phyloP scores from a whole-genome alignment of 2,888 invertebrate genomes.

The Synanthedon tipuliformis region DNA sequence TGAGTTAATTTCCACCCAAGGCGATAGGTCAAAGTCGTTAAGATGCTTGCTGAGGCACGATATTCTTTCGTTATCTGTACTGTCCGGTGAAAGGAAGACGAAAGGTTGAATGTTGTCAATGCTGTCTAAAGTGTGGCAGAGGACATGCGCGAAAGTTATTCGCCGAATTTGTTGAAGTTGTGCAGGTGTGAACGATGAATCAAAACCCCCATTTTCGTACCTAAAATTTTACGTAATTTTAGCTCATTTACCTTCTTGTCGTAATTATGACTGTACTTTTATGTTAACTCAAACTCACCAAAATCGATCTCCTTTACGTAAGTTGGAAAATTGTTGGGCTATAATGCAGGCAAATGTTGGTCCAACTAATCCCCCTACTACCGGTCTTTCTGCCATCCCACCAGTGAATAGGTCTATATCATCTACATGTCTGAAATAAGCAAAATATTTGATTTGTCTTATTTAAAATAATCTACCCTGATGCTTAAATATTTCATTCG shows the following conservation, averaged over 20 bases:
- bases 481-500: no score
- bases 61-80: conserved; percentile 69
- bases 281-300: conserved; percentile 56
- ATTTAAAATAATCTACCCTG: no score
- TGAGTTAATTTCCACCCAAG: conserved; percentile 70
- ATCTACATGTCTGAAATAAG: conserved; percentile 71
- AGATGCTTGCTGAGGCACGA: conserved; percentile 67
- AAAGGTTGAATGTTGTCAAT: conserved; percentile 79
- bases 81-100: conserved; percentile 74
- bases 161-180: conserved; percentile 81
- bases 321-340: conserved; percentile 84
- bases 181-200: conserved; percentile 80
- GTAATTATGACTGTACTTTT: not conserved
- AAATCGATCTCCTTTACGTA: conserved; percentile 82
- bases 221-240: conserved; percentile 25
- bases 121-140: conserved; percentile 75
- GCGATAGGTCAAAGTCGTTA: conserved; percentile 70
- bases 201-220: conserved; percentile 82
- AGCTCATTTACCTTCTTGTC: not conserved
- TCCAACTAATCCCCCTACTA: conserved; percentile 83
- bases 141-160: conserved; percentile 77
- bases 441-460: not conserved
- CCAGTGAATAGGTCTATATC: conserved; percentile 89
- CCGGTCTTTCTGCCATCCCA: conserved; percentile 84
- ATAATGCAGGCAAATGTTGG: conserved; percentile 91